A percentile compares a stretch with the other conserved stretches of the same genome.
Evolutionary conservation across 2,797 vertebrate species (phyloP).

Genomic region (Dromococcyx pavoninus): DNA sequence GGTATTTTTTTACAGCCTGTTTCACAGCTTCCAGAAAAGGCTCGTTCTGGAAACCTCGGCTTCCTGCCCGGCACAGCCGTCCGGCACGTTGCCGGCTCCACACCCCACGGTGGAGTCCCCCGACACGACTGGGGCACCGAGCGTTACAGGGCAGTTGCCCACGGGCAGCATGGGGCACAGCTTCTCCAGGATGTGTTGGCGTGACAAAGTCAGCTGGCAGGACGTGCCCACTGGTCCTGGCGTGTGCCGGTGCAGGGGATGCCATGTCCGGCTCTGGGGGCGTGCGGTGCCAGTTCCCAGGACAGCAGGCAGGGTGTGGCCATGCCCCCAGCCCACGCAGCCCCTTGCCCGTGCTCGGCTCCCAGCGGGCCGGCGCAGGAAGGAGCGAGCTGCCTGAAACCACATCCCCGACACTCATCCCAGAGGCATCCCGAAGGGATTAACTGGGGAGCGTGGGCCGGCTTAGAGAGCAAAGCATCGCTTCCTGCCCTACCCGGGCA

Average conservation of each 20-base stretch:
- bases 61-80: background rate
- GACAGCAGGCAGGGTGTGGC: background rate
- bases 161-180: background rate
- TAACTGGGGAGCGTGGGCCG: conserved; percentile 79
- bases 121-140: background rate
- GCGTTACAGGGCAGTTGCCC: background rate
- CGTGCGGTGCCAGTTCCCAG: conserved; percentile 36
- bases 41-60: conserved; percentile 37
- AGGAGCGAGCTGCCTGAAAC: conserved; percentile 56
- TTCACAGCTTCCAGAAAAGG: conserved; percentile 66
- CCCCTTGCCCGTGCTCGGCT: background rate
- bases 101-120: background rate
- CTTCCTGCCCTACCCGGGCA: conserved; percentile 75
- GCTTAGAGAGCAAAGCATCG: conserved; percentile 74
- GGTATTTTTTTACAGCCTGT: conserved; percentile 12
- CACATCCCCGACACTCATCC: conserved; percentile 74
- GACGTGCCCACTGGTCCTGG: background rate
- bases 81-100: background rate
- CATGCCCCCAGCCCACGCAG: conserved; percentile 39
- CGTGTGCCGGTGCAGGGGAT: background rate
- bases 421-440: conserved; percentile 72
- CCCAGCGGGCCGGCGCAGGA: background rate
- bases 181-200: background rate
- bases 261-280: background rate
- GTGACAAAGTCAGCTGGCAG: fast-evolving